phyloP scores from a whole-genome alignment of 23 tunicate genomes.

The Clavelina lepadiformis region DNA sequence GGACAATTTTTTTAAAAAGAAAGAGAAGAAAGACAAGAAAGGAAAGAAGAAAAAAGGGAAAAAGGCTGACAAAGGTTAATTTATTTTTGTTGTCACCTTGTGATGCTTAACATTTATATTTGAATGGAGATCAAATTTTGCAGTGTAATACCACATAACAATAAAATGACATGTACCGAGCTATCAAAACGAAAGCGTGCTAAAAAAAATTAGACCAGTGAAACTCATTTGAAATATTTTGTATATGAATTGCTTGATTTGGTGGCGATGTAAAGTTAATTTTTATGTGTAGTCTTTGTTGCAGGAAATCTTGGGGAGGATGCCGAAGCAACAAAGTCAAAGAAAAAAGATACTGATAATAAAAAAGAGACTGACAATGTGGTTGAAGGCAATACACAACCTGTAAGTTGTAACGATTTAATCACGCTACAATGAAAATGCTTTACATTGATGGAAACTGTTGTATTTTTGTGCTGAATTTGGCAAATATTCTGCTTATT shows the following conservation, averaged over 20 bases:
- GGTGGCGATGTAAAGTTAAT: not conserved
- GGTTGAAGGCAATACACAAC: too few relatives aligned
- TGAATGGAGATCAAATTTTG: too few relatives aligned
- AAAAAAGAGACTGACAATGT: conserved; percentile 22
- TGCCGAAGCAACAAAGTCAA: conserved; percentile 3
- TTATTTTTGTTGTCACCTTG: not conserved
- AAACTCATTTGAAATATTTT: too few relatives aligned
- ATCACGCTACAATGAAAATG: too few relatives aligned
- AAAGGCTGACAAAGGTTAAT: conserved; percentile 24
- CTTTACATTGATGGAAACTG: too few relatives aligned
- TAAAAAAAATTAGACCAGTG: too few relatives aligned
- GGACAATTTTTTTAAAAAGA: conserved; percentile 77
- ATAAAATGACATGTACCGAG: too few relatives aligned
- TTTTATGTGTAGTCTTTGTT: not conserved
- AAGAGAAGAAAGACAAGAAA: conserved; percentile 77
- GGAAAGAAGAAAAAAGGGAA: conserved; percentile 78
- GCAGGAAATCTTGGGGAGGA: not conserved
- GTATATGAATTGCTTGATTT: too few relatives aligned
- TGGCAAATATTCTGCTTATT: not conserved
- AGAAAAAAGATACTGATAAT: conserved; percentile 28
- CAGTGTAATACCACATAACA: too few relatives aligned
- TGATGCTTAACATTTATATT: not conserved
- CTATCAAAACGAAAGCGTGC: too few relatives aligned
- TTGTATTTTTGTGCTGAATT: too few relatives aligned
- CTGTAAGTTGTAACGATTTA: too few relatives aligned